Evolutionary conservation across 2,797 vertebrate genomes (phyloP).

Genomic region (Ispidina picta): DNA sequence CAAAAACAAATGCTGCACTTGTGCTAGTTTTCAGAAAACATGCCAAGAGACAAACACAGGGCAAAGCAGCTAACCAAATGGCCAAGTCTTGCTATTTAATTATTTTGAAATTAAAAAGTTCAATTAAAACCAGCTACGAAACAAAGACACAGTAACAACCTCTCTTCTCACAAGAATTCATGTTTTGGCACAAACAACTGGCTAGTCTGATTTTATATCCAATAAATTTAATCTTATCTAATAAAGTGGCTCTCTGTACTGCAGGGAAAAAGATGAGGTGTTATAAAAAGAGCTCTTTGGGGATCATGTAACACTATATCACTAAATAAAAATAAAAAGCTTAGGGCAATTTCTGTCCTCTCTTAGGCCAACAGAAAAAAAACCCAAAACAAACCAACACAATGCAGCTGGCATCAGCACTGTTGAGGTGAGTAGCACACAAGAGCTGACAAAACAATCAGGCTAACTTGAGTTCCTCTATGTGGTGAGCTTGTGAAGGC

Average conservation of each 20-base stretch:
- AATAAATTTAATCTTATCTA: background rate
- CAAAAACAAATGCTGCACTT: constrained; percentile 48
- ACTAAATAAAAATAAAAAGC: background rate
- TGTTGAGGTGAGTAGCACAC: background rate
- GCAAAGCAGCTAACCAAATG: constrained; percentile 38
- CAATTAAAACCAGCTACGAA: constrained; percentile 47
- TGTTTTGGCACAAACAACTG: constrained; percentile 36
- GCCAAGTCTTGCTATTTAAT: constrained; percentile 59
- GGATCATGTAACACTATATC: background rate
- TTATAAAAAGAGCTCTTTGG: background rate
- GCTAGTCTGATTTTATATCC: constrained; percentile 12
- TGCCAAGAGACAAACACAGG: constrained; percentile 15
- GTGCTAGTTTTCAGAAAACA: constrained; percentile 42
- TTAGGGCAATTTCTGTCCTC: background rate
- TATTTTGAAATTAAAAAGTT: constrained; percentile 42
- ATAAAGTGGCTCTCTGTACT: background rate
- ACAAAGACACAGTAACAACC: constrained; percentile 44
- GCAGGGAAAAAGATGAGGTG: background rate
- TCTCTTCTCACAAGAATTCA: constrained; percentile 6
- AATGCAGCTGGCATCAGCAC: background rate
- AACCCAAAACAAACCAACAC: background rate
- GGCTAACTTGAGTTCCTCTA: background rate
- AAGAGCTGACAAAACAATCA: background rate
- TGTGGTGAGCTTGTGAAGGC: background rate
- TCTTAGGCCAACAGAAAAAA: background rate